Conservation (phyloP, 1,140 invertebrate species). For the Lasaia peninsularis region DNA sequence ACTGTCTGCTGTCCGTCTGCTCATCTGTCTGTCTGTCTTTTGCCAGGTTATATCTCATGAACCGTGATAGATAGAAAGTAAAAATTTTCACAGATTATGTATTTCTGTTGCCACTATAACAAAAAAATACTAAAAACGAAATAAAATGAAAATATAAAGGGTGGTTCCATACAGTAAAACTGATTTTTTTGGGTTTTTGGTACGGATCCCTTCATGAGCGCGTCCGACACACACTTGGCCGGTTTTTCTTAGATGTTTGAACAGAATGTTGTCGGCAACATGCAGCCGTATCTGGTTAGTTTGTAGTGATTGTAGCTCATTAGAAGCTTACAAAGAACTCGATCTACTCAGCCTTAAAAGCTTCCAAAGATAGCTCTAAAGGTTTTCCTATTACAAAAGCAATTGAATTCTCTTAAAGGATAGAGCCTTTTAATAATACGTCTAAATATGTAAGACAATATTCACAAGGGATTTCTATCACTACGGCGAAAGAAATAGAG, state of each 20-base stretch:
- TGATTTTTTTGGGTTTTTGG: no score
- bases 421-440: background rate
- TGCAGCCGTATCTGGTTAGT: background rate
- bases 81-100: no score
- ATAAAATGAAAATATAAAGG: no score
- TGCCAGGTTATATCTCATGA: no score
- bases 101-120: no score
- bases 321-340: slow-evolving; percentile 6
- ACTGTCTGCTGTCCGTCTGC: no score
- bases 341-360: slow-evolving; percentile 5
- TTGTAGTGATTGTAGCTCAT: slow-evolving; percentile 1
- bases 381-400: background rate
- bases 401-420: slow-evolving; percentile 7
- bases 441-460: background rate
- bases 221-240: no score
- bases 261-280: background rate
- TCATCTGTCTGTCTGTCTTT: no score
- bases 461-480: background rate
- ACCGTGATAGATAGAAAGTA: no score
- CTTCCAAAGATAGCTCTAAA: background rate
- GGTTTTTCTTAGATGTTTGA: background rate
- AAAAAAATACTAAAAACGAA: no score
- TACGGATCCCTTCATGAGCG: no score
- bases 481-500: background rate
- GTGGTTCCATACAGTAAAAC: no score